Conservation (phyloP, 2,888 invertebrate genomes). For the Tuberolachnus salignus region DNA sequence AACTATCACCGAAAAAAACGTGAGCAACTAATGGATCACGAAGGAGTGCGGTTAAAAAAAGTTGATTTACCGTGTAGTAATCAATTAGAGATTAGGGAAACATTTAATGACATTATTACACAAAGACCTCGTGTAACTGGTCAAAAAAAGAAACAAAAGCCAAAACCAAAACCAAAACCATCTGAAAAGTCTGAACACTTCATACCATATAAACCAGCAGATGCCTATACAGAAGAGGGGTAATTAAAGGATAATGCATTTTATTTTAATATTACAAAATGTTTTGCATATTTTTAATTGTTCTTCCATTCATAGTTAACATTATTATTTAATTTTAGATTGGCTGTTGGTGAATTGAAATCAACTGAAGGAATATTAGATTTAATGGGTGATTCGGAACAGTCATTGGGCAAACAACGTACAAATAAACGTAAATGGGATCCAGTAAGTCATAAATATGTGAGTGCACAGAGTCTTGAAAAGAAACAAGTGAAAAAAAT, state of each 20-base stretch:
- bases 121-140: slow-evolving; percentile 55
- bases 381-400: slow-evolving; percentile 80
- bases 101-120: slow-evolving; percentile 59
- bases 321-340: slow-evolving; percentile 24
- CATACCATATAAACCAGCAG: slow-evolving; percentile 82
- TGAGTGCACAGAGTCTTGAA: slow-evolving; percentile 68
- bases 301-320: neutral
- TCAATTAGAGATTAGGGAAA: slow-evolving; percentile 59
- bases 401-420: slow-evolving; percentile 65
- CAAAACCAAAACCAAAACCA: slow-evolving; percentile 53
- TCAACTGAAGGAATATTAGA: slow-evolving; percentile 67
- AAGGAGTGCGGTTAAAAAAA: slow-evolving; percentile 54
- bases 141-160: slow-evolving; percentile 57
- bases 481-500: slow-evolving; percentile 76
- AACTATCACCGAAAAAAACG: slow-evolving; percentile 64
- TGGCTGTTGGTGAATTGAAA: slow-evolving; percentile 55
- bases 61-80: slow-evolving; percentile 57
- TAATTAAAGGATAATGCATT: slow-evolving; percentile 62
- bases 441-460: slow-evolving; percentile 77
- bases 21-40: slow-evolving; percentile 61
- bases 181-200: slow-evolving; percentile 78
- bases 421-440: slow-evolving; percentile 78
- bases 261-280: neutral
- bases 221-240: slow-evolving; percentile 85
- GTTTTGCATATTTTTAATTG: slow-evolving; percentile 3